A percentile compares a stretch with the other conserved stretches of the same genome.
Evolutionary conservation across 2,888 invertebrate genomes (phyloP).

Genomic region (Drosophila ustulata): DNA sequence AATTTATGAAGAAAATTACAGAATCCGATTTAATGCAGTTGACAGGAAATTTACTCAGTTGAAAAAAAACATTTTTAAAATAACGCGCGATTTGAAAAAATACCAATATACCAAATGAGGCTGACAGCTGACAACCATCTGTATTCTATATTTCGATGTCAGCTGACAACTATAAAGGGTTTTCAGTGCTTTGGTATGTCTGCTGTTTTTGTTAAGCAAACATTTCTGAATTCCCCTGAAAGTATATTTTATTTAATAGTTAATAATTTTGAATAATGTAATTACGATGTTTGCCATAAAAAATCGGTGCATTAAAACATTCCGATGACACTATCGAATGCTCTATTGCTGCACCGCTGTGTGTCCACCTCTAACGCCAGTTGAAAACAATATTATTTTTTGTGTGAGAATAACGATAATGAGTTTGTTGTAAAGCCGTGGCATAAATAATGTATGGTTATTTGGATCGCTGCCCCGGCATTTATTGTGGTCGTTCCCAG

Average conservation of each 20-base stretch:
- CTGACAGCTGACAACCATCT: too few relatives aligned
- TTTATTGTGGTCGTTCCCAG: constrained; percentile 86
- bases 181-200: too few relatives aligned
- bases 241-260: too few relatives aligned
- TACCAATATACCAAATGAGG: background rate
- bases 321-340: background rate
- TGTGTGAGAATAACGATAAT: constrained; percentile 23
- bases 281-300: background rate
- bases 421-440: constrained; percentile 21
- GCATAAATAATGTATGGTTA: constrained; percentile 57
- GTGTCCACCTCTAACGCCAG: background rate
- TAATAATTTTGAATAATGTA: background rate
- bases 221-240: too few relatives aligned
- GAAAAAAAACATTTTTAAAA: too few relatives aligned
- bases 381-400: constrained; percentile 9
- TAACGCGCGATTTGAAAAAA: background rate
- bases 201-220: too few relatives aligned
- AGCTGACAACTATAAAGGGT: too few relatives aligned
- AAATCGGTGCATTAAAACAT: background rate
- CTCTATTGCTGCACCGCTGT: background rate
- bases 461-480: constrained; percentile 82
- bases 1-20: too few relatives aligned
- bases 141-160: too few relatives aligned
- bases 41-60: too few relatives aligned
- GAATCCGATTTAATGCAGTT: too few relatives aligned